These are phyloP conservation scores for Erannis defoliaria DNA, from an alignment of 2,888 invertebrate genomes.

Conservation along the genomic window DNA sequence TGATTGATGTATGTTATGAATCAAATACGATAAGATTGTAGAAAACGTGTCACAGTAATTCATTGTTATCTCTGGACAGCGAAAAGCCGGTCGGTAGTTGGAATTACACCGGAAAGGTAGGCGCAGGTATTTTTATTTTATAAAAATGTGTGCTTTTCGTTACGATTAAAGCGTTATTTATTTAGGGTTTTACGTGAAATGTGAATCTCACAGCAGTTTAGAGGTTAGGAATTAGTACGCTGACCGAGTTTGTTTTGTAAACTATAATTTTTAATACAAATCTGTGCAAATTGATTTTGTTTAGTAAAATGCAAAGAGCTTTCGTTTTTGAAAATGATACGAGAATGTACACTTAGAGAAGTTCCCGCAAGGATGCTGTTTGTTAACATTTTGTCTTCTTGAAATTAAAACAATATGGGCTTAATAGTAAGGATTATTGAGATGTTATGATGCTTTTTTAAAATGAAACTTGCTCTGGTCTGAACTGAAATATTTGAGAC, in stretches of 20 bases:
- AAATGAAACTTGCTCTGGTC: too few relatives aligned
- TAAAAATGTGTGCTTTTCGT: background rate
- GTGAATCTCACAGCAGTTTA: background rate
- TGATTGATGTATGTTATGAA: slow-evolving; percentile 1
- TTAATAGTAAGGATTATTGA: too few relatives aligned
- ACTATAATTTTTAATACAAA: background rate
- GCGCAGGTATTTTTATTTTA: background rate
- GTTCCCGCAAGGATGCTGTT: too few relatives aligned
- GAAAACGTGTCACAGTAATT: too few relatives aligned
- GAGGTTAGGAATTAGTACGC: background rate
- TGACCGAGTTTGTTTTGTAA: background rate
- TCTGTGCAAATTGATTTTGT: background rate
- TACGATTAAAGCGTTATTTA: background rate
- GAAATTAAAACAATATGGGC: too few relatives aligned
- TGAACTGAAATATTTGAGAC: too few relatives aligned
- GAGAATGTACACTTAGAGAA: too few relatives aligned
- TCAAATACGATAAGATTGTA: slow-evolving; percentile 19
- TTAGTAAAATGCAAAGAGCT: background rate
- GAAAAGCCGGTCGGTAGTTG: slow-evolving; percentile 7
- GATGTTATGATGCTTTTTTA: too few relatives aligned
- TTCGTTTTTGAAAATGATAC: too few relatives aligned
- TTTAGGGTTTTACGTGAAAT: too few relatives aligned
- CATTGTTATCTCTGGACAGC: slow-evolving; percentile 6
- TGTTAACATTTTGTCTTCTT: too few relatives aligned
- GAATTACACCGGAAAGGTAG: background rate